Percentiles rank a stretch among this genome's conserved stretches.
Evolutionary conservation across 2,113 vertebrate species (phyloP).

Genomic region (Cebidichthys violaceus): DNA sequence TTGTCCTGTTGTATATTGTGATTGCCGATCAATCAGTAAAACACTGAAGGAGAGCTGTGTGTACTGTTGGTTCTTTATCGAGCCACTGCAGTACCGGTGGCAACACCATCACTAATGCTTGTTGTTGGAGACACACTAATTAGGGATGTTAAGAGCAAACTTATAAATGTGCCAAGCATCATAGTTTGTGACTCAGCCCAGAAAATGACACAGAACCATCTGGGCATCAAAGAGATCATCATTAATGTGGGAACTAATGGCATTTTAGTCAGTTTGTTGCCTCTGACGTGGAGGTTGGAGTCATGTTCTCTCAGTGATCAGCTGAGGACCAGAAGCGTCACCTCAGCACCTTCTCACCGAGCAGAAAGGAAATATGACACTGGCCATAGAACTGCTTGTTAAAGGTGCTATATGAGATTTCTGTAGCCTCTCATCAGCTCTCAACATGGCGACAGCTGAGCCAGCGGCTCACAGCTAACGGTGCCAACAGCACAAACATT

Average conservation of each 20-base stretch:
- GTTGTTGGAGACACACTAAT: slow-evolving; percentile 52
- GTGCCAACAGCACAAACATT: no score
- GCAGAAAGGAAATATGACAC: neutral
- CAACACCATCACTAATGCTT: slow-evolving; percentile 27
- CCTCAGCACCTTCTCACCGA: slow-evolving; percentile 1
- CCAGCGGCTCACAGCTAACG: no score
- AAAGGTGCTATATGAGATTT: no score
- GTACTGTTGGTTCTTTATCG: neutral
- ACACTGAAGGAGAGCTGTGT: neutral
- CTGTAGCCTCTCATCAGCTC: no score
- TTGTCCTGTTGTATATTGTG: neutral
- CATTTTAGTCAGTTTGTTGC: slow-evolving; percentile 47
- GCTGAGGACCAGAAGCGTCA: slow-evolving; percentile 11
- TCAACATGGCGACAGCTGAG: no score
- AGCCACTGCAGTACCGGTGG: neutral
- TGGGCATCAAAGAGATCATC: slow-evolving; percentile 43
- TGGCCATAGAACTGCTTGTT: neutral
- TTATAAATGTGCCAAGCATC: slow-evolving; percentile 51
- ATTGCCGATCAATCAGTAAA: neutral
- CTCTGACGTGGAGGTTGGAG: slow-evolving; percentile 40
- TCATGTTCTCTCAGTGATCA: slow-evolving; percentile 32
- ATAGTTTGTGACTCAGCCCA: slow-evolving; percentile 49
- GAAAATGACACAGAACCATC: slow-evolving; percentile 56
- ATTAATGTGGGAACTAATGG: slow-evolving; percentile 50
- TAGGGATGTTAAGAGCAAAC: slow-evolving; percentile 44